phyloP scores from a whole-genome alignment of 2,797 vertebrate species.

The Muscicapa comitata region DNA sequence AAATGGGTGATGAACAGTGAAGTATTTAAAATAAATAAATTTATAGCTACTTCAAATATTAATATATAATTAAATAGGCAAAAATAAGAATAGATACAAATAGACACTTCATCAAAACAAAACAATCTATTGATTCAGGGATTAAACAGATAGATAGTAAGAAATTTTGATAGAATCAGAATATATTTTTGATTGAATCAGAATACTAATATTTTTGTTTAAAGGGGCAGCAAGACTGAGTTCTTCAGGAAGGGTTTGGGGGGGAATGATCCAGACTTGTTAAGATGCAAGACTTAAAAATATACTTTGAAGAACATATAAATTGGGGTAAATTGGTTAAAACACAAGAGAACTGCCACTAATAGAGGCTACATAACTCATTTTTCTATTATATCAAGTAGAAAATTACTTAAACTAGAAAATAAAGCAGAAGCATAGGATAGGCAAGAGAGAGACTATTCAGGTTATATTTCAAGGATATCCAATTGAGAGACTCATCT shows the following conservation, averaged over 20 bases:
- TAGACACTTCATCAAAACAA: neutral
- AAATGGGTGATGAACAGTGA: neutral
- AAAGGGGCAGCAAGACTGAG: neutral
- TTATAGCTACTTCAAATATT: neutral
- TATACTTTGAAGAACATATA: neutral
- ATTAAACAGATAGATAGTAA: neutral
- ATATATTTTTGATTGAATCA: neutral
- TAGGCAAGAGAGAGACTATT: neutral
- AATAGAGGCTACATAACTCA: neutral
- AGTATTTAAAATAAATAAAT: neutral
- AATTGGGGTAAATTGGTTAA: neutral
- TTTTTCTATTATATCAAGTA: neutral
- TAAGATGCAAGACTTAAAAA: neutral
- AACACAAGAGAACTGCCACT: neutral
- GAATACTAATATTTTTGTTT: neutral
- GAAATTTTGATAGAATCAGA: neutral
- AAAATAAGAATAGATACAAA: neutral
- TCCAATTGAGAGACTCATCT: neutral
- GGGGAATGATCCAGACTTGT: neutral
- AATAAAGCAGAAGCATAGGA: neutral
- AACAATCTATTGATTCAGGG: neutral
- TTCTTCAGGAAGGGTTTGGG: neutral
- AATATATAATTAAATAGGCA: neutral
- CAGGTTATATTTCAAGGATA: neutral
- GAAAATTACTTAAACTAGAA: neutral